Conservation (phyloP, 2,888 invertebrate genomes). For the Zaprionus lineosus region DNA sequence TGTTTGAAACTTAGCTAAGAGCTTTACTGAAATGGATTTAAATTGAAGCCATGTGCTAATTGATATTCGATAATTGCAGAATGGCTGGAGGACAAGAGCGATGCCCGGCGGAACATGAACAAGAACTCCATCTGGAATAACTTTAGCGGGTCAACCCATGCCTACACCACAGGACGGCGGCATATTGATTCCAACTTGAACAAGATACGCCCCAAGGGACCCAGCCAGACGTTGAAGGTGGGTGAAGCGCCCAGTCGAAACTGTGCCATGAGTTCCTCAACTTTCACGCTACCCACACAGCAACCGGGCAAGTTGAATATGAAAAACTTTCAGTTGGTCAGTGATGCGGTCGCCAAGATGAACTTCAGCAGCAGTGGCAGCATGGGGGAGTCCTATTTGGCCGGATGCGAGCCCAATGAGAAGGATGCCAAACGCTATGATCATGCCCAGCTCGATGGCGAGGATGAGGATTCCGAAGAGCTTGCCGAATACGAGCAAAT, state of each 20-base stretch:
- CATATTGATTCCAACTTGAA: slow-evolving; percentile 84
- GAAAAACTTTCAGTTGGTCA: slow-evolving; percentile 94
- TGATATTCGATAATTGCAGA: slow-evolving; percentile 77
- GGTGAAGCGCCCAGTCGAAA: slow-evolving; percentile 64
- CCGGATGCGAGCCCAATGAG: slow-evolving; percentile 67
- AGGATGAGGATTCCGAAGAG: slow-evolving; percentile 88
- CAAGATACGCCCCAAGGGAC: slow-evolving; percentile 87
- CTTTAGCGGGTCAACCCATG: slow-evolving; percentile 87
- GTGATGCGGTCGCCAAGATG: slow-evolving; percentile 91
- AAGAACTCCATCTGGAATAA: slow-evolving; percentile 84
- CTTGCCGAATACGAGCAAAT: slow-evolving; percentile 89
- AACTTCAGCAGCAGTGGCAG: slow-evolving; percentile 84
- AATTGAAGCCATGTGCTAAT: slow-evolving; percentile 12
- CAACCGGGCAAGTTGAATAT: slow-evolving; percentile 95
- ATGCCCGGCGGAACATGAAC: slow-evolving; percentile 79
- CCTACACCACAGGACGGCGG: slow-evolving; percentile 88
- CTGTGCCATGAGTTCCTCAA: slow-evolving; percentile 69
- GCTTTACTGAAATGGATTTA: slow-evolving; percentile 17
- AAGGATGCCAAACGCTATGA: slow-evolving; percentile 83
- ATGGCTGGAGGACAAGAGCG: slow-evolving; percentile 84
- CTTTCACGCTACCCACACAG: slow-evolving; percentile 82
- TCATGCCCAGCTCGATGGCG: slow-evolving; percentile 89
- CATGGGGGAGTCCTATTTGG: slow-evolving; percentile 79
- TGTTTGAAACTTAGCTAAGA: slow-evolving; percentile 4
- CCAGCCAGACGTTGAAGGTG: slow-evolving; percentile 87